Conservation (phyloP, 2,888 invertebrate genomes). For the Trichopoda pennipes region DNA sequence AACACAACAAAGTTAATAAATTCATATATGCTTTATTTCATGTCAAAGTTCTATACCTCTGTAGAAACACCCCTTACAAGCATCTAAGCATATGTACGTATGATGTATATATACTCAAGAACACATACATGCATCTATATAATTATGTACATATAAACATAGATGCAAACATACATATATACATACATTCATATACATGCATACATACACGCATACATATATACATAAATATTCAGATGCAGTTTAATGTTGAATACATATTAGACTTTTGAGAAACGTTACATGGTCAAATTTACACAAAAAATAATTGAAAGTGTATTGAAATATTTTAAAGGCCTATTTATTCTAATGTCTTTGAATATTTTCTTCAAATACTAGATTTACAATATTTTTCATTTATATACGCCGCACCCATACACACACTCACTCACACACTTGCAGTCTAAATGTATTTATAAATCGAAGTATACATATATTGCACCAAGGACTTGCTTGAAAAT, state of each 20-base stretch:
- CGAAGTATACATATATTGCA: slow-evolving; percentile 1
- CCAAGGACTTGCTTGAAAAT: slow-evolving; percentile 28
- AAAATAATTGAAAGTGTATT: background rate
- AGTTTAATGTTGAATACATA: background rate
- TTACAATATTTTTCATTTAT: background rate
- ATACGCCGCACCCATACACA: too few species aligned
- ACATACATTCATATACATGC: too few species aligned
- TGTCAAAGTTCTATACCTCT: too few species aligned
- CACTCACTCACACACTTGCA: too few species aligned
- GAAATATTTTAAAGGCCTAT: background rate
- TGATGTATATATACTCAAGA: too few species aligned
- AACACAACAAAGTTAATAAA: too few species aligned
- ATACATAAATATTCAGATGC: background rate
- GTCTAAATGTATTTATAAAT: background rate
- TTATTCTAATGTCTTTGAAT: slow-evolving; percentile 7
- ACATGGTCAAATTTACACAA: background rate
- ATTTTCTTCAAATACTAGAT: background rate
- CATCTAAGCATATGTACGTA: too few species aligned
- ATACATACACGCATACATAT: background rate
- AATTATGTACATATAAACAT: too few species aligned
- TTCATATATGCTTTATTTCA: too few species aligned
- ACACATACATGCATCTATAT: too few species aligned
- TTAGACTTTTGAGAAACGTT: background rate
- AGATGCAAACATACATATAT: too few species aligned
- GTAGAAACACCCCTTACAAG: too few species aligned